Conservation (phyloP, 2,797 vertebrate genomes). For the Cheirogaleus major region DNA sequence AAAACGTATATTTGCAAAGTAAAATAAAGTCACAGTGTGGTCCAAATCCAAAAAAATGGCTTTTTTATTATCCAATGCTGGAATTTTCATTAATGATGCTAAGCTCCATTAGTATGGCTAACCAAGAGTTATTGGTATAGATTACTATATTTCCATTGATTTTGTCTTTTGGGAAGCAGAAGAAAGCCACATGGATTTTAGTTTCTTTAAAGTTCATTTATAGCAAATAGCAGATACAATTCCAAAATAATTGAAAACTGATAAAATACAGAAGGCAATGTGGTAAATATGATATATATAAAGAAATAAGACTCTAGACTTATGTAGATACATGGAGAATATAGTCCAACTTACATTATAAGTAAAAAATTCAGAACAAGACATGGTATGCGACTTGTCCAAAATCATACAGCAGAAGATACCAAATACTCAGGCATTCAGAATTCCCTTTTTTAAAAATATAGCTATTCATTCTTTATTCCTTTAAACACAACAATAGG, state of each 20-base stretch:
- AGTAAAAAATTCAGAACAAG: not conserved
- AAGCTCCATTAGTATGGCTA: constrained; percentile 18
- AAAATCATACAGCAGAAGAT: not conserved
- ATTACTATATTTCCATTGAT: constrained; percentile 20
- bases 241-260: constrained; percentile 70
- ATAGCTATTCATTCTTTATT: not conserved
- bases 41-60: not conserved
- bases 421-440: not conserved
- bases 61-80: constrained; percentile 22
- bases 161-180: constrained; percentile 47
- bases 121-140: not conserved
- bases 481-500: not conserved
- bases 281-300: constrained; percentile 30
- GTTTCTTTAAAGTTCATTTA: constrained; percentile 63
- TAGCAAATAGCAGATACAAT: constrained; percentile 69
- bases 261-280: constrained; percentile 12
- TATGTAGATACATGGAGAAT: not conserved
- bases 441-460: not conserved
- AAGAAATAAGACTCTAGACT: not conserved
- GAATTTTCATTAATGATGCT: not conserved
- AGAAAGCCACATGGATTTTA: constrained; percentile 7
- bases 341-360: not conserved
- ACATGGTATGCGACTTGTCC: not conserved
- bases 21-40: constrained; percentile 35
- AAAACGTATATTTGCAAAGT: constrained; percentile 35